phyloP scores from a whole-genome alignment of 2,797 vertebrate genomes.

The Lacerta agilis region DNA sequence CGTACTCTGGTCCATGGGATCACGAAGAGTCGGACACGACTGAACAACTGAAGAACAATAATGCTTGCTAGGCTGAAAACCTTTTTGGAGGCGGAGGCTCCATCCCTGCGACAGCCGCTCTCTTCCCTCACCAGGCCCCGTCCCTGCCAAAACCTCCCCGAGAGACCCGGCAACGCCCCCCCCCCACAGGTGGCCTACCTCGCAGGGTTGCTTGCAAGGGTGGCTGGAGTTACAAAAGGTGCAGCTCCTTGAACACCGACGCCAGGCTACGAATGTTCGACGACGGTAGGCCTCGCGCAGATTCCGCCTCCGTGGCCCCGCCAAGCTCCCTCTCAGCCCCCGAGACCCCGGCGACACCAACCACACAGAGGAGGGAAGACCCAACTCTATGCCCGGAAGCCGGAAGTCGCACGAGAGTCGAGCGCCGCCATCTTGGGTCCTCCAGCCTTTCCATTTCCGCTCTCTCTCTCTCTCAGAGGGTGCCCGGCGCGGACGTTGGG shows the following conservation, averaged over 20 bases:
- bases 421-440: neutral
- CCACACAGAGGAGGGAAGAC: neutral
- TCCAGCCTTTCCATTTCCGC: neutral
- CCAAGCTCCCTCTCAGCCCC: accelerated
- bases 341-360: neutral
- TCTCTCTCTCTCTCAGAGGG: neutral
- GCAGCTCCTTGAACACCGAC: too few relatives aligned
- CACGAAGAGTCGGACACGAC: too few relatives aligned
- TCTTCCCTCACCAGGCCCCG: neutral
- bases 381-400: neutral
- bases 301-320: neutral
- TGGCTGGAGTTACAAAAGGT: neutral
- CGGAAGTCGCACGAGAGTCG: neutral
- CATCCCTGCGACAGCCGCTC: too few relatives aligned
- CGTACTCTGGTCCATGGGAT: too few relatives aligned
- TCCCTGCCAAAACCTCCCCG: neutral
- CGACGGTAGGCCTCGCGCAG: neutral
- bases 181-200: neutral
- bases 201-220: neutral
- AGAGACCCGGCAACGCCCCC: too few relatives aligned
- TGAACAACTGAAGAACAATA: too few relatives aligned
- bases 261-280: too few relatives aligned
- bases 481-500: accelerated
- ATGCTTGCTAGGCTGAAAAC: neutral
- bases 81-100: neutral